These are phyloP conservation scores for Drosophila nigricruria DNA, from an alignment of 2,888 invertebrate genomes.

Conservation along the genomic window DNA sequence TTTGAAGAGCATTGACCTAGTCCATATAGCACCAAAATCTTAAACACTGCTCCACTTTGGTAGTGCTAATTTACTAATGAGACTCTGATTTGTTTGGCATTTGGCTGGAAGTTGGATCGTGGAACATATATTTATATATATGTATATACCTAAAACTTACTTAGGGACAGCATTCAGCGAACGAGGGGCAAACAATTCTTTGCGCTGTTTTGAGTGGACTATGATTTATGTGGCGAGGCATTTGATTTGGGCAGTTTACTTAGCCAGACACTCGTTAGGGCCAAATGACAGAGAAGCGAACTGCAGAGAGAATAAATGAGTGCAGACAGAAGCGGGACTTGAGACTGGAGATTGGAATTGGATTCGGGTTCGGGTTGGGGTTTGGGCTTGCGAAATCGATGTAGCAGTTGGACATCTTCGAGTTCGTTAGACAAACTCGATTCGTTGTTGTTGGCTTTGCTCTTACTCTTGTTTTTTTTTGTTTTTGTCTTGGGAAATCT, in stretches of 20 bases:
- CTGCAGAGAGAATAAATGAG: slow-evolving; percentile 60
- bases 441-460: slow-evolving; percentile 21
- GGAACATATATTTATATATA: slow-evolving; percentile 23
- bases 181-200: slow-evolving; percentile 43
- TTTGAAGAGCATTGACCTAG: slow-evolving; percentile 9
- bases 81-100: slow-evolving; percentile 73
- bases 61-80: slow-evolving; percentile 82
- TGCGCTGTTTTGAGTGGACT: slow-evolving; percentile 29
- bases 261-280: slow-evolving; percentile 49
- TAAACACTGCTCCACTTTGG: slow-evolving; percentile 42
- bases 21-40: neutral
- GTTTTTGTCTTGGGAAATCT: slow-evolving; percentile 70
- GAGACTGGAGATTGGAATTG: slow-evolving; percentile 43
- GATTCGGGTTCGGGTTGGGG: slow-evolving; percentile 29
- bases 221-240: slow-evolving; percentile 60
- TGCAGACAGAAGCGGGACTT: slow-evolving; percentile 63
- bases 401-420: slow-evolving; percentile 68
- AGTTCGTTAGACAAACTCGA: slow-evolving; percentile 57
- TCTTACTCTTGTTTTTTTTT: slow-evolving; percentile 46
- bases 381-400: slow-evolving; percentile 66
- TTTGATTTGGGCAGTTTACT: slow-evolving; percentile 58
- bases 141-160: neutral
- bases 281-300: slow-evolving; percentile 15
- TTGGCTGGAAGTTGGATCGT: slow-evolving; percentile 38
- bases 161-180: slow-evolving; percentile 23